phyloP scores from a whole-genome alignment of 2,113 vertebrate genomes.

The Leucopsar rothschildi region DNA sequence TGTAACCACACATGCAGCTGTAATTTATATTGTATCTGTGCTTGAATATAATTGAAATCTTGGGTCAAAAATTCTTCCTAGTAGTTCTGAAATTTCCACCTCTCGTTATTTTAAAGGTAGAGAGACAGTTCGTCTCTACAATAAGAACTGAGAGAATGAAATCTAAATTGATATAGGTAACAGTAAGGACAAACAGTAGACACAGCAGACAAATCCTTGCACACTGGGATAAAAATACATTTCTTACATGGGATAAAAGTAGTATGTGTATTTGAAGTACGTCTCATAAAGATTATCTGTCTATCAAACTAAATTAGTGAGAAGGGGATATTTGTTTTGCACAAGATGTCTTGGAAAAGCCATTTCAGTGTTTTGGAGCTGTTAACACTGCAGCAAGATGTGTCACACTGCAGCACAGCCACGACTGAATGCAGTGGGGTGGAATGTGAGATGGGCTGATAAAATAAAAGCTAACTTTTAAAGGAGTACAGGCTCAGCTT shows the following conservation, averaged over 20 bases:
- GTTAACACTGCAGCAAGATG: background rate
- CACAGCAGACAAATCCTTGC: background rate
- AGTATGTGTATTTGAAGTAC: background rate
- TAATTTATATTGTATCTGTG: background rate
- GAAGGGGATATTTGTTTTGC: constrained; percentile 47
- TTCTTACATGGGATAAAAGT: background rate
- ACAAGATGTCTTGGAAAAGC: background rate
- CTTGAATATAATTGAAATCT: background rate
- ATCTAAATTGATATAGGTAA: background rate
- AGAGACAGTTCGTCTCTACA: background rate
- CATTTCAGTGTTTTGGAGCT: constrained; percentile 12
- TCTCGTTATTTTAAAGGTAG: background rate
- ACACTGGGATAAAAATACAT: background rate
- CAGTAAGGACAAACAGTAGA: background rate
- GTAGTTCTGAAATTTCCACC: background rate
- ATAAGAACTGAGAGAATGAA: background rate
- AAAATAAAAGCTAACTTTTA: background rate
- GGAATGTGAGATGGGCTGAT: constrained; percentile 34
- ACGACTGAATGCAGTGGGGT: background rate
- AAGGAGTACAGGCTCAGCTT: constrained; percentile 19
- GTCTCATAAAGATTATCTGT: constrained; percentile 27
- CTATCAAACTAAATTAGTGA: constrained; percentile 8
- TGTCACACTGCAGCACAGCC: background rate
- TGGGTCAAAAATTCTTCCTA: background rate
- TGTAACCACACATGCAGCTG: background rate